Evolutionary conservation across 2,797 vertebrate genomes (phyloP).

Genomic region (Rachycentron canadum): DNA sequence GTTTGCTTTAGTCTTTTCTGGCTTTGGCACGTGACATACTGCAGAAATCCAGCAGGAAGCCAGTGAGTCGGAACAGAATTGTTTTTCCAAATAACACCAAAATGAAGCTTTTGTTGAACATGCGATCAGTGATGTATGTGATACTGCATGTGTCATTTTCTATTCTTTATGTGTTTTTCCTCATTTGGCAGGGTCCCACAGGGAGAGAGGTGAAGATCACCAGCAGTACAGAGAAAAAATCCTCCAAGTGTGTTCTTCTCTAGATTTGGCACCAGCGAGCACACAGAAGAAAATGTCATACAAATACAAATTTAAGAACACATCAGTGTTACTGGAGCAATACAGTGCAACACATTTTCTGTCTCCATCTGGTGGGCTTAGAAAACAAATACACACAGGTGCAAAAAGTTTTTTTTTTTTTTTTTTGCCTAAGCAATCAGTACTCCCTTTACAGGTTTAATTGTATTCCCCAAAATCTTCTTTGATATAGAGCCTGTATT

Average conservation of each 20-base stretch:
- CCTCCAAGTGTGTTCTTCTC: conserved; percentile 86
- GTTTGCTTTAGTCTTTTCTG: conserved; percentile 86
- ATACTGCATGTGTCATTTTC: background rate
- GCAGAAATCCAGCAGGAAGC: conserved; percentile 86
- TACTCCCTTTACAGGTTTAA: background rate
- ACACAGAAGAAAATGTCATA: background rate
- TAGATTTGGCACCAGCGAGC: conserved; percentile 58
- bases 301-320: conserved; percentile 32
- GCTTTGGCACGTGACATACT: conserved; percentile 92
- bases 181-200: conserved; percentile 67
- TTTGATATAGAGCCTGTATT: conserved; percentile 34
- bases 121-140: background rate
- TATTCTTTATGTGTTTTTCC: conserved; percentile 16
- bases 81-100: background rate
- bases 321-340: conserved; percentile 41
- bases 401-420: conserved; percentile 18
- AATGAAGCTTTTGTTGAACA: conserved; percentile 2
- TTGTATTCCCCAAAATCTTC: conserved; percentile 8
- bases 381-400: conserved; percentile 33
- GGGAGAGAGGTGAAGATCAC: conserved; percentile 86
- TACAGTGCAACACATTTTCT: conserved; percentile 33
- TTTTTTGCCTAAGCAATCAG: background rate
- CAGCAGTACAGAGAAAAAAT: conserved; percentile 81
- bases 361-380: conserved; percentile 69
- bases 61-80: conserved; percentile 74